Evolutionary conservation across 1,140 invertebrate genomes (phyloP).

Genomic region (Philotrypesis tridentata): DNA sequence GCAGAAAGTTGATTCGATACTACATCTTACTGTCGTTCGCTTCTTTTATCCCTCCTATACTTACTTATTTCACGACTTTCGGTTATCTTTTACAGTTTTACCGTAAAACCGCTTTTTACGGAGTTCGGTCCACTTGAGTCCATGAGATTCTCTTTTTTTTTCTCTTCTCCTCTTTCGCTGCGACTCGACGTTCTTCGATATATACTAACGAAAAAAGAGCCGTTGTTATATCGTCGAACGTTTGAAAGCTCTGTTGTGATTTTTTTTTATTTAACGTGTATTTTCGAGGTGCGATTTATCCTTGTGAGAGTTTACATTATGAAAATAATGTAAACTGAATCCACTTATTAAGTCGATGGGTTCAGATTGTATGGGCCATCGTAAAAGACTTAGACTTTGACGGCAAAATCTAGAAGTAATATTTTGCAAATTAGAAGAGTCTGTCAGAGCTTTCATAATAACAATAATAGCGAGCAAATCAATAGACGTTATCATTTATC

Average conservation of each 20-base stretch:
- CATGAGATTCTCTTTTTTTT: background rate
- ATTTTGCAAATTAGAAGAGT: background rate
- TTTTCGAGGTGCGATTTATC: no score
- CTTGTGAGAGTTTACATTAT: no score
- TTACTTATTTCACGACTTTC: constrained; percentile 44
- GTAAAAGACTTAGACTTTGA: no score
- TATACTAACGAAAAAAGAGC: background rate
- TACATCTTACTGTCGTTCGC: constrained; percentile 43
- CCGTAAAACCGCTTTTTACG: constrained; percentile 42
- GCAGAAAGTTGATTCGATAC: constrained; percentile 32
- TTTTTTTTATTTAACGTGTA: background rate
- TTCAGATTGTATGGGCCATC: background rate
- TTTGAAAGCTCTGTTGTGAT: background rate
- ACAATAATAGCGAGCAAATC: constrained; percentile 24
- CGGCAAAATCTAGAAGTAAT: background rate
- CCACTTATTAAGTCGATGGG: background rate
- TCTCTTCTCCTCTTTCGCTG: background rate
- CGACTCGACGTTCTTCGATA: background rate
- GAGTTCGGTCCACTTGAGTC: constrained; percentile 17
- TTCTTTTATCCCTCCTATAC: constrained; percentile 29
- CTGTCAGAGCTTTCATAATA: background rate
- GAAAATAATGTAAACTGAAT: no score
- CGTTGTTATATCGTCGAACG: background rate
- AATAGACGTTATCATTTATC: constrained; percentile 27
- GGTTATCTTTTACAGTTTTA: constrained; percentile 45